Conservation (phyloP, 1,140 invertebrate genomes). For the Campoletis sonorensis region DNA sequence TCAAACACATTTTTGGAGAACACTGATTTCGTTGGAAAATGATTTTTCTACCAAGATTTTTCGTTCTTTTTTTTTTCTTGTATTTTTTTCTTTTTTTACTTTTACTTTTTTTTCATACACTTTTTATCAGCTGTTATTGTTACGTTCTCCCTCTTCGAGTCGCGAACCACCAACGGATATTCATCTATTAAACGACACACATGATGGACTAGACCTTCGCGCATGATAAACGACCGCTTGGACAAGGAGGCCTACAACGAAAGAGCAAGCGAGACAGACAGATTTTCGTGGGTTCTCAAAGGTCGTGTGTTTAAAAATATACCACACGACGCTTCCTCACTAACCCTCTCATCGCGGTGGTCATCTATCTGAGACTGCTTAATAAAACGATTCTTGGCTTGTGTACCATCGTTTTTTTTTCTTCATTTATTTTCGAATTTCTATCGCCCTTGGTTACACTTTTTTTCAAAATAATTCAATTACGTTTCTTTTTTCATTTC, state of each 20-base stretch:
- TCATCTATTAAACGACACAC: slow-evolving; percentile 2
- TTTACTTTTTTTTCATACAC: not conserved
- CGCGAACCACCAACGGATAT: not conserved
- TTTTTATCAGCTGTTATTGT: not conserved
- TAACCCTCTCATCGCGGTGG: not conserved
- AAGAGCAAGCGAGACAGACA: not conserved
- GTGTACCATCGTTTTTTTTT: not conserved
- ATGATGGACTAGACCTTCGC: slow-evolving; percentile 22
- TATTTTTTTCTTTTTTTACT: too few species aligned
- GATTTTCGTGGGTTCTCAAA: not conserved
- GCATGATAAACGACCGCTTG: not conserved
- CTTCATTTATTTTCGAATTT: not conserved
- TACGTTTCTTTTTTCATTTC: too few species aligned
- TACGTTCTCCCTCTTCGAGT: not conserved
- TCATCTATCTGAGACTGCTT: not conserved
- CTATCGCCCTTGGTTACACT: not conserved
- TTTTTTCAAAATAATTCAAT: too few species aligned
- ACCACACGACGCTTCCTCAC: slow-evolving; percentile 11
- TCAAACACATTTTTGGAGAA: slow-evolving; percentile 3
- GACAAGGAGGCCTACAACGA: not conserved
- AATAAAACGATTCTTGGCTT: slow-evolving; percentile 1
- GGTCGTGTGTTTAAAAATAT: slow-evolving; percentile 20
- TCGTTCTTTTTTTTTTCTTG: not conserved
- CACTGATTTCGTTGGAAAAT: not conserved
- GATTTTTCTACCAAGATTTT: not conserved